Conservation (phyloP, 2,113 vertebrate genomes). For the Coryphaenoides rupestris region DNA sequence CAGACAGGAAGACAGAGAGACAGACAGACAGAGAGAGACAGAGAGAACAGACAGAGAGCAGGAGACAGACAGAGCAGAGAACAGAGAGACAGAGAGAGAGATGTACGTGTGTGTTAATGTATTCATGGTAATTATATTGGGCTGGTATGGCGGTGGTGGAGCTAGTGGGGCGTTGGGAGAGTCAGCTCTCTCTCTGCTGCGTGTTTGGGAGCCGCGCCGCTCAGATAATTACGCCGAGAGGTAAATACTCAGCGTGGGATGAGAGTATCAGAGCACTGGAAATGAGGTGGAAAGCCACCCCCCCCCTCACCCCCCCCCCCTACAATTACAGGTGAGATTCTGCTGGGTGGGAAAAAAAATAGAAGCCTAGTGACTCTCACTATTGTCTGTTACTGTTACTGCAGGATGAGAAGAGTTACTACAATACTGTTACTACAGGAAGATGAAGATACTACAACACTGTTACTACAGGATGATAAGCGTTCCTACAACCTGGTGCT, state of each 20-base stretch:
- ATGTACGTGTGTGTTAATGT: not conserved
- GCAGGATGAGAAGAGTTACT: no score
- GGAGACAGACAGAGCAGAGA: no score
- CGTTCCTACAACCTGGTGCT: no score
- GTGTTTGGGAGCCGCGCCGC: constrained; percentile 57
- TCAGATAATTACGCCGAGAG: constrained; percentile 72
- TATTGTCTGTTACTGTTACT: constrained; percentile 12
- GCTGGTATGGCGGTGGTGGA: not conserved
- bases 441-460: no score
- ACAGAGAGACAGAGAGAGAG: no score
- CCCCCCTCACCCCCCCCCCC: constrained; percentile 43
- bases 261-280: constrained; percentile 72
- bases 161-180: constrained; percentile 41
- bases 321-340: constrained; percentile 64
- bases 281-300: constrained; percentile 76
- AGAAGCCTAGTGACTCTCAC: no score
- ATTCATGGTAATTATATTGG: not conserved
- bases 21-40: no score
- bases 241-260: constrained; percentile 76
- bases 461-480: no score
- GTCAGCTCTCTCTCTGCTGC: constrained; percentile 38
- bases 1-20: no score
- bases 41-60: no score
- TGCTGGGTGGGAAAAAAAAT: constrained; percentile 13
- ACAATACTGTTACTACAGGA: no score